Conservation (phyloP, 2,113 vertebrate genomes). For the Brachyistius frenatus region DNA sequence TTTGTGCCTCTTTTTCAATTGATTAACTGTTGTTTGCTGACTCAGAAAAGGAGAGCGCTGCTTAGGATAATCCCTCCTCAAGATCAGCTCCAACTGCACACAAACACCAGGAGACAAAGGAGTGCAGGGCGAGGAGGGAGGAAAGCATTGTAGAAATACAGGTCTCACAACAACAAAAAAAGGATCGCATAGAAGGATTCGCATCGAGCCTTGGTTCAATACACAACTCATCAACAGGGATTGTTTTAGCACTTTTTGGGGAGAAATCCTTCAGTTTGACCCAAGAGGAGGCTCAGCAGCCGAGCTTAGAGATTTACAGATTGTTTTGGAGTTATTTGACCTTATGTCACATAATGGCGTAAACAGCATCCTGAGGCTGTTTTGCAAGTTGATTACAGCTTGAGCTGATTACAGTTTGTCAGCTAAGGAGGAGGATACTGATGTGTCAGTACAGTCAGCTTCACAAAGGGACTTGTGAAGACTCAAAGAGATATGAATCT, state of each 20-base stretch:
- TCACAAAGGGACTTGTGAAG: constrained; percentile 16
- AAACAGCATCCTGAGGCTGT: constrained; percentile 20
- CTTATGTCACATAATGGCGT: constrained; percentile 29
- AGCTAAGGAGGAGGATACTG: constrained; percentile 10
- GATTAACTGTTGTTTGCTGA: constrained; percentile 62
- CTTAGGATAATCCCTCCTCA: constrained; percentile 65
- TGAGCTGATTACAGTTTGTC: constrained; percentile 47
- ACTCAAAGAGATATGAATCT: not conserved
- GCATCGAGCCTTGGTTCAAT: not conserved
- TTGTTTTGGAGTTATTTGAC: constrained; percentile 52
- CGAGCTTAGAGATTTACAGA: constrained; percentile 46
- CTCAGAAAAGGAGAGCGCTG: constrained; percentile 48
- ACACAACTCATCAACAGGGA: constrained; percentile 21
- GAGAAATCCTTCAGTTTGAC: constrained; percentile 81
- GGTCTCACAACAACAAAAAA: not conserved
- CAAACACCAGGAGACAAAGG: constrained; percentile 46
- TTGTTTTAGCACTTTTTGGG: constrained; percentile 80
- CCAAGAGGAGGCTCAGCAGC: constrained; percentile 25
- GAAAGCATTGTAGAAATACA: not conserved
- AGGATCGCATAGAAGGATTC: not conserved
- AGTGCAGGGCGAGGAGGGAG: constrained; percentile 62
- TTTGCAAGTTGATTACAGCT: constrained; percentile 54
- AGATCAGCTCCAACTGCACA: constrained; percentile 34
- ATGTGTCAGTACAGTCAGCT: constrained; percentile 1
- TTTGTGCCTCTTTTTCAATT: constrained; percentile 45